phyloP scores from a whole-genome alignment of 2,113 vertebrate species.

The Drymodes brunneopygia region DNA sequence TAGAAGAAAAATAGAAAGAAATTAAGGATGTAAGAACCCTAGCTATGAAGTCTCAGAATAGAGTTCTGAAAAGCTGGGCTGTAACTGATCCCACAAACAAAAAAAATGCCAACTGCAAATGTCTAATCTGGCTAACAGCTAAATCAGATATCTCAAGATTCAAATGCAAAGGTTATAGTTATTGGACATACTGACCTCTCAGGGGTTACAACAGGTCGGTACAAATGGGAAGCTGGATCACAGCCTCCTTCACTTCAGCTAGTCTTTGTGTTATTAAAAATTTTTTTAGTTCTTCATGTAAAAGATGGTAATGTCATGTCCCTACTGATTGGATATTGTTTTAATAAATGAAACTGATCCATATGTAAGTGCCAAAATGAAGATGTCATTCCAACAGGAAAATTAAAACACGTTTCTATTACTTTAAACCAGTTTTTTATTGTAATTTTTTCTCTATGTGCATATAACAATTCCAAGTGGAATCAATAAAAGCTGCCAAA shows the following conservation, averaged over 20 bases:
- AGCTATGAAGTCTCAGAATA: neutral
- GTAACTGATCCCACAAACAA: neutral
- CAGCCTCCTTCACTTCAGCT: neutral
- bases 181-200: neutral
- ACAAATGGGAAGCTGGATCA: neutral
- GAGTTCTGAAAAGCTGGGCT: neutral
- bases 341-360: neutral
- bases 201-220: neutral
- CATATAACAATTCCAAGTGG: neutral
- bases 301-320: neutral
- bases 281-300: neutral
- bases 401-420: neutral
- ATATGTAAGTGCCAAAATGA: neutral
- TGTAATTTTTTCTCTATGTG: neutral
- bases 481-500: neutral
- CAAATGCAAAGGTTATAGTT: neutral
- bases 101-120: neutral
- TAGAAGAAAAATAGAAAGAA: neutral
- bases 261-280: neutral
- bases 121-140: neutral
- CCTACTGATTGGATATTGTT: neutral
- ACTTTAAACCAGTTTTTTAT: neutral
- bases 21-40: fast-evolving
- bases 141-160: neutral
- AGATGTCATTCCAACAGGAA: neutral